Evolutionary conservation across 2,113 vertebrate species (phyloP).

Genomic region (Monopterus albus): DNA sequence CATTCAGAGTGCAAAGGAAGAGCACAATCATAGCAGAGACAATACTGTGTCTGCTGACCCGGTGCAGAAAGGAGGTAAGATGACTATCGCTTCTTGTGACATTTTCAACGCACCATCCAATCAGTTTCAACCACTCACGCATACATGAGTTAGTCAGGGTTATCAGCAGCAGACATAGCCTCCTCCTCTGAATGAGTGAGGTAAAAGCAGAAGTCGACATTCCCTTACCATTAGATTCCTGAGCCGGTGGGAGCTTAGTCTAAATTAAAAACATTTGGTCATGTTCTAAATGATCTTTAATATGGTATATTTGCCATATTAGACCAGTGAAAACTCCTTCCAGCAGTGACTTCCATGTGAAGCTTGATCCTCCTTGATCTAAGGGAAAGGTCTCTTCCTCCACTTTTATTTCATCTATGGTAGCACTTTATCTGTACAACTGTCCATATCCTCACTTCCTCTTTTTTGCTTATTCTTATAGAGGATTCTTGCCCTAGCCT

Average conservation of each 20-base stretch:
- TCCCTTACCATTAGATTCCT: conserved; percentile 22
- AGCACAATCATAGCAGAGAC: conserved; percentile 19
- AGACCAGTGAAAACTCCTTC: conserved; percentile 16
- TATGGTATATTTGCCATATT: conserved; percentile 67
- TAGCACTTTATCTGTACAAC: conserved; percentile 47
- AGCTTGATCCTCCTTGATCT: conserved; percentile 53
- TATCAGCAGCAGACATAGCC: conserved; percentile 59
- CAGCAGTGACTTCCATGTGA: conserved; percentile 45
- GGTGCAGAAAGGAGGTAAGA: conserved; percentile 12
- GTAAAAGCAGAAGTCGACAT: conserved; percentile 43
- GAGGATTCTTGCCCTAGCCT: no score
- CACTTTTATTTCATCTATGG: conserved; percentile 61
- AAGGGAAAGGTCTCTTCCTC: conserved; percentile 64
- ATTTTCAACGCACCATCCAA: conserved; percentile 50
- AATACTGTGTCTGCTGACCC: conserved; percentile 36
- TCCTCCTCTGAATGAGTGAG: conserved; percentile 6
- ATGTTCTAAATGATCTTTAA: background rate
- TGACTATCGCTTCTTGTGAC: conserved; percentile 52
- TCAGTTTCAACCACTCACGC: conserved; percentile 52
- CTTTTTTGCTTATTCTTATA: conserved; percentile 56
- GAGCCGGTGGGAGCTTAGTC: background rate
- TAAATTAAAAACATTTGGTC: background rate
- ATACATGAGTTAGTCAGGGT: conserved; percentile 34
- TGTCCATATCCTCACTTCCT: conserved; percentile 46
- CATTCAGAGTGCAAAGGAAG: conserved; percentile 28